Evolutionary conservation across 2,113 vertebrate species (phyloP), one percentile per base, ranked within the genome.

Genomic region (Phodopus roborovskii): DNA sequence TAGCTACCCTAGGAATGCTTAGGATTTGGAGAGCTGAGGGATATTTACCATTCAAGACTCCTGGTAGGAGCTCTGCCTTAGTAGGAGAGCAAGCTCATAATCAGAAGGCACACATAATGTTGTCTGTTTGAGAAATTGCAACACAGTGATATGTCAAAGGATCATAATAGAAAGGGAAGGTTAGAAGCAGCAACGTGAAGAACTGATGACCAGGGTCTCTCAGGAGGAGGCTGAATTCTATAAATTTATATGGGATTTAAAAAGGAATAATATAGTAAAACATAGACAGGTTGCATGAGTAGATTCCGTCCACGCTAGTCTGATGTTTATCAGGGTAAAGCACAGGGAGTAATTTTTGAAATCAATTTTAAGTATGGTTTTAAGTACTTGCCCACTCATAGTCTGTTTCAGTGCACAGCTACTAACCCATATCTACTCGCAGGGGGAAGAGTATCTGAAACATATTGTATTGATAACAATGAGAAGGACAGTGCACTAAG

Each of bases 1-100:
- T 66, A 90, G 62, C 24, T 60, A 4, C 74, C 15, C 6, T 48
- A 81, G 62, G 48, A 56, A 79, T 48, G 66, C 60, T 66, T 8
- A 91, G 22, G 39, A 56, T 84, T 91, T 86, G n/a, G 30, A 89
- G 11, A 71, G 45, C 15, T 94, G 88, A 91, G 5, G 13, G 20
- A 79, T 53, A 0, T 36, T 85, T 83, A 42, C 19, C 64, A 24
- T 87, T 89, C 24, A 42, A 68, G 58, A 9, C 13, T 74, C 60
- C 60, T 39, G 11, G 60, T 77, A 88, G 50, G 11, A 62, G 7
- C 16, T 86, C n/a, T 22, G 13, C 58, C 56, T 95, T 36, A 16
- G n/a, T 16, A 90, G 33, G 16, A 64, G 4, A 12, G 28, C n/a
- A 73, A 86, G 22, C n/a, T 45, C 1, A 56, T 62, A 11, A 10